These are phyloP conservation scores for Eunapius fragilis DNA, from an alignment of 37 sponge, comb jelly and placozoan species.

Conservation along the genomic window DNA sequence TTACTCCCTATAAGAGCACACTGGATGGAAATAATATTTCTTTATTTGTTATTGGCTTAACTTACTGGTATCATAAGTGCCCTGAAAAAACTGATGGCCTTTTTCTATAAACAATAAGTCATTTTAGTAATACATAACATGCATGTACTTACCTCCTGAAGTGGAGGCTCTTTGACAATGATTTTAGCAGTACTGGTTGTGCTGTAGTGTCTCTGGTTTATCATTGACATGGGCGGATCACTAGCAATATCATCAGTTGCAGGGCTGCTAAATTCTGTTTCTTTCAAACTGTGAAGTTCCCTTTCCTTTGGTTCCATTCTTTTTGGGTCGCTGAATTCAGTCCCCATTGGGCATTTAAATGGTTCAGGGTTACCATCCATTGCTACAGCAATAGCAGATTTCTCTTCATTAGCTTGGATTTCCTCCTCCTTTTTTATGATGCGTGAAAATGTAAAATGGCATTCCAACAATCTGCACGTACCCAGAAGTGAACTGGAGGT, in stretches of 20 bases:
- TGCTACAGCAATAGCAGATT: neutral
- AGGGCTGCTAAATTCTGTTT: neutral
- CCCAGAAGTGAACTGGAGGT: constrained; percentile 51
- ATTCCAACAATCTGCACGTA: neutral
- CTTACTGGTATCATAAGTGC: constrained; percentile 80
- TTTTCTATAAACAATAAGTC: neutral
- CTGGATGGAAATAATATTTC: neutral
- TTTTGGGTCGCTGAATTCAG: neutral
- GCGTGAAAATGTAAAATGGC: neutral
- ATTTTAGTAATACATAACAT: no score
- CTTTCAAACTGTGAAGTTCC: neutral
- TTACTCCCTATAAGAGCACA: constrained; percentile 24
- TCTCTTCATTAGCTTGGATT: neutral
- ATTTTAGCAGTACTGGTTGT: neutral
- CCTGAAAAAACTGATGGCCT: constrained; percentile 61
- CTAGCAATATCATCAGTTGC: neutral
- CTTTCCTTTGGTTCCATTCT: neutral
- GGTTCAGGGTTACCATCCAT: neutral
- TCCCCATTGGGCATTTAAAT: neutral
- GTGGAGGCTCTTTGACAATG: neutral
- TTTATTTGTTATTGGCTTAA: neutral
- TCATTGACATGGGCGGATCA: neutral
- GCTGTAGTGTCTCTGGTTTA: neutral
- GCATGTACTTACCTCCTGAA: neutral
- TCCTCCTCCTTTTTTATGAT: neutral